These are phyloP conservation scores for Leucophenga montana DNA, from an alignment of 2,888 invertebrate species.

Conservation along the genomic window DNA sequence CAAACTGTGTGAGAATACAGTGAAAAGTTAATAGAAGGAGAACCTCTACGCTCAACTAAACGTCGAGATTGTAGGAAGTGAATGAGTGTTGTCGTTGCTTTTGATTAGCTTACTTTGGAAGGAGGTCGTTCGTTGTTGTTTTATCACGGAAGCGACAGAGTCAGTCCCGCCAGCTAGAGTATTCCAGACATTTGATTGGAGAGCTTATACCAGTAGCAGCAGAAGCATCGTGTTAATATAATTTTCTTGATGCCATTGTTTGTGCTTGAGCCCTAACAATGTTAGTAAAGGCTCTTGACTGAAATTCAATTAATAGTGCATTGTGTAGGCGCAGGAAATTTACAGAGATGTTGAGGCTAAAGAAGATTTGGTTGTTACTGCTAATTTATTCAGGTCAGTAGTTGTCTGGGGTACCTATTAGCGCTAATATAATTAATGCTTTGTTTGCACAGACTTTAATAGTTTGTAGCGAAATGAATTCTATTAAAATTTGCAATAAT, in stretches of 20 bases:
- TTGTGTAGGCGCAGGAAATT: background rate
- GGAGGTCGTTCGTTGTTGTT: background rate
- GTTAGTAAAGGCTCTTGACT: background rate
- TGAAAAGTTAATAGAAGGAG: background rate
- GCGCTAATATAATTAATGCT: background rate
- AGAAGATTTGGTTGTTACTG: background rate
- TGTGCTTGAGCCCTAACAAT: background rate
- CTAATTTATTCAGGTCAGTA: background rate
- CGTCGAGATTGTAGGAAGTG: too few species aligned
- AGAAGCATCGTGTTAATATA: background rate
- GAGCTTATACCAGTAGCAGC: too few species aligned
- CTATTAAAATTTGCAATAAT: background rate
- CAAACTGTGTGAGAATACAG: background rate
- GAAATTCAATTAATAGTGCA: background rate
- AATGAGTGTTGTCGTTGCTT: too few species aligned
- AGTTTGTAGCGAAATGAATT: background rate
- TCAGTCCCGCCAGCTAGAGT: background rate
- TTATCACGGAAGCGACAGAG: background rate
- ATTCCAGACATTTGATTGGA: too few species aligned
- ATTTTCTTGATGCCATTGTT: conserved; percentile 7
- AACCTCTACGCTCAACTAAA: too few species aligned
- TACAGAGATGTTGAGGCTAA: background rate
- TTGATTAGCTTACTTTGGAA: background rate
- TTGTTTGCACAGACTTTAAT: background rate
- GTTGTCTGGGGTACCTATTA: background rate